A percentile compares a stretch with the other conserved stretches of the same genome.
phyloP scores from a whole-genome alignment of 1,140 invertebrate genomes.

The Coenobita brevimanus region DNA sequence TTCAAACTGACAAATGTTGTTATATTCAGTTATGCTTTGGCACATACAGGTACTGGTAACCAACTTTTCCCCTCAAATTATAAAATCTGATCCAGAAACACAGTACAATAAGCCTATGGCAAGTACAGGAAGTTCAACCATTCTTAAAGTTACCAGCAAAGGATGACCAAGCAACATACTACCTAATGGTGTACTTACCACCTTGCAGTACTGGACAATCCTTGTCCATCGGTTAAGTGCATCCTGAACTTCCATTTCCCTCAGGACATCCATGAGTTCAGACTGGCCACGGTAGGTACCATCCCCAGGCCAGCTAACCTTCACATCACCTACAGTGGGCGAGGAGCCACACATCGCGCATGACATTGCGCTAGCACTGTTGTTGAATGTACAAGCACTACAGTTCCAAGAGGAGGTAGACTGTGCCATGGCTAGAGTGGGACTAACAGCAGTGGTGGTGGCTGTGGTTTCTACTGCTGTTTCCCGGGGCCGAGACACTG shows the following conservation, averaged over 20 bases:
- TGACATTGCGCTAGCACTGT: slow-evolving; percentile 70
- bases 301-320: slow-evolving; percentile 53
- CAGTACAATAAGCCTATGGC: too few relatives aligned
- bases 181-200: slow-evolving; percentile 76
- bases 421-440: neutral
- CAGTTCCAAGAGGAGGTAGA: slow-evolving; percentile 71
- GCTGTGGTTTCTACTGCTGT: neutral
- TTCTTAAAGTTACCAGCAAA: too few relatives aligned
- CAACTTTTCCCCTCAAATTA: too few relatives aligned
- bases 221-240: slow-evolving; percentile 88
- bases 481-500: slow-evolving; percentile 11
- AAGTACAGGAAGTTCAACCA: too few relatives aligned
- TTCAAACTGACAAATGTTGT: too few relatives aligned
- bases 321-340: slow-evolving; percentile 70
- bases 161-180: too few relatives aligned
- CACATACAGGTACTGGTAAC: too few relatives aligned
- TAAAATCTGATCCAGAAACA: too few relatives aligned
- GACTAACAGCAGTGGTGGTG: too few relatives aligned
- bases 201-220: slow-evolving; percentile 87
- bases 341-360: slow-evolving; percentile 73
- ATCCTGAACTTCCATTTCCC: slow-evolving; percentile 86
- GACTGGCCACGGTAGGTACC: slow-evolving; percentile 59
- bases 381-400: slow-evolving; percentile 72
- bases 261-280: slow-evolving; percentile 87
- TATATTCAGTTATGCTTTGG: too few relatives aligned